Percentiles rank a stretch among this genome's conserved stretches.
phyloP scores from a whole-genome alignment of 2,888 invertebrate species.

The Dione juno region DNA sequence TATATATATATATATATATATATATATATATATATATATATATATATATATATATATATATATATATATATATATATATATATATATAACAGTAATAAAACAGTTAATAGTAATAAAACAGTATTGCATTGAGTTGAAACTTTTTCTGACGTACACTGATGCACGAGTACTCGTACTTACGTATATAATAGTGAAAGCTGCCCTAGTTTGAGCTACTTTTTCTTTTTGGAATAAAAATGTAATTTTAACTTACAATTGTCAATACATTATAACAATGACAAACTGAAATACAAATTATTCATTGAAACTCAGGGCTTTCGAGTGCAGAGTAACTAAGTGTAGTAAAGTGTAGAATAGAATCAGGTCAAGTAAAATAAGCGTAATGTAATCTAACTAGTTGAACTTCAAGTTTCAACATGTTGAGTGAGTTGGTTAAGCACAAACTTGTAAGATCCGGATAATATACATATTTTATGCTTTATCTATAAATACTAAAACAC shows the following conservation, averaged over 20 bases:
- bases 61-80: too few species aligned
- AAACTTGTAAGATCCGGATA: slow-evolving; percentile 26
- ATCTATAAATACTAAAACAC: slow-evolving; percentile 32
- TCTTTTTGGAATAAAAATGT: not conserved
- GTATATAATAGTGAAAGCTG: not conserved
- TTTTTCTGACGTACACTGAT: too few species aligned
- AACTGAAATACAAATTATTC: slow-evolving; percentile 22
- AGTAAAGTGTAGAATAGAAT: slow-evolving; percentile 36
- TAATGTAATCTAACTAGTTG: slow-evolving; percentile 43
- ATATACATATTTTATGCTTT: slow-evolving; percentile 30
- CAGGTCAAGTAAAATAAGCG: slow-evolving; percentile 38
- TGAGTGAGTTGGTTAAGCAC: slow-evolving; percentile 32
- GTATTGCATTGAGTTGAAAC: too few species aligned
- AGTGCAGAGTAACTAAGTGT: slow-evolving; percentile 20
- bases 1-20: too few species aligned
- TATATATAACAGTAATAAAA: too few species aligned
- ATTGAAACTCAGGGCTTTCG: slow-evolving; percentile 22
- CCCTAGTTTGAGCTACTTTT: not conserved
- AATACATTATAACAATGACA: slow-evolving; percentile 10
- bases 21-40: too few species aligned
- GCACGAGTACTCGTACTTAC: not conserved
- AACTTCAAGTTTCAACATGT: slow-evolving; percentile 39
- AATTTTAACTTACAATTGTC: not conserved
- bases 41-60: too few species aligned
- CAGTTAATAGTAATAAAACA: too few species aligned